These are phyloP conservation scores for Nannoperca obscura DNA, from an alignment of 2,797 vertebrate genomes.

Conservation along the genomic window DNA sequence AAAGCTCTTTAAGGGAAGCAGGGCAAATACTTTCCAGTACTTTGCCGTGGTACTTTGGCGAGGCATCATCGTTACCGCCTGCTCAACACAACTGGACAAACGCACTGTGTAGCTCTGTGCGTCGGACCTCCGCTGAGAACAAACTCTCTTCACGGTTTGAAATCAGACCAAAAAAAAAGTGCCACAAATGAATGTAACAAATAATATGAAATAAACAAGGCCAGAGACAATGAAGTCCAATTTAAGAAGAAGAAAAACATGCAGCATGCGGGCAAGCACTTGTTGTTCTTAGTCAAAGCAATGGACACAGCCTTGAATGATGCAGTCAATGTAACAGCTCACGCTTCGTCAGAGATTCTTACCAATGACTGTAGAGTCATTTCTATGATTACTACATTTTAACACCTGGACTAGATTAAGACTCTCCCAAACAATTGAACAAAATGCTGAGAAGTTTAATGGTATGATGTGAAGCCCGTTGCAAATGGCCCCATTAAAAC, in stretches of 20 bases:
- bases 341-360: not conserved
- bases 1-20: not conserved
- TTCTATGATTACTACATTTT: not conserved
- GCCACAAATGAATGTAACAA: slow-evolving; percentile 6
- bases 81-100: not conserved
- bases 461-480: not conserved
- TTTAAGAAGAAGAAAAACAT: not conserved
- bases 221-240: not conserved
- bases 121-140: not conserved
- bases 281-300: slow-evolving; percentile 23
- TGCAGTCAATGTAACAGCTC: not conserved
- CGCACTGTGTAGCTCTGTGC: not conserved
- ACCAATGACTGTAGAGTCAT: not conserved
- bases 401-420: not conserved
- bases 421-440: not conserved
- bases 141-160: not conserved
- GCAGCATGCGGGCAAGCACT: slow-evolving; percentile 9
- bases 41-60: not conserved
- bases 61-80: not conserved
- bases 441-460: not conserved
- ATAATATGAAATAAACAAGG: not conserved
- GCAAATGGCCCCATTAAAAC: not conserved
- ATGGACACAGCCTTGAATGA: not conserved
- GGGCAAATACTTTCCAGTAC: not conserved
- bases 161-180: slow-evolving; percentile 3